Conservation (phyloP, 2,888 invertebrate species). For the Ferrisia virgata region DNA sequence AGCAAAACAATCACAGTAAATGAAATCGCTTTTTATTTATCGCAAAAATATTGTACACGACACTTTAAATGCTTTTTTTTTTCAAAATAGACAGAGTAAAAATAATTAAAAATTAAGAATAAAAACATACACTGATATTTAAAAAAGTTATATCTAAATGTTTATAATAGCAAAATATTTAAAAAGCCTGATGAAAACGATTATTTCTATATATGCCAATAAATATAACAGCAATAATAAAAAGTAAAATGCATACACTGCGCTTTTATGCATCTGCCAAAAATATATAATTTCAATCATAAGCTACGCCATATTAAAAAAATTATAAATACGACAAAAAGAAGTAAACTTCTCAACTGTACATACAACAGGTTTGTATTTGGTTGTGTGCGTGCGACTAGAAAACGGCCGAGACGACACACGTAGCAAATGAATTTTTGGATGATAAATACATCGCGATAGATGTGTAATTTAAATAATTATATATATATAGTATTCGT, state of each 20-base stretch:
- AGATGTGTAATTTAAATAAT: conserved; percentile 8
- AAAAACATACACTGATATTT: conserved; percentile 19
- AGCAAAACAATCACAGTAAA: not conserved
- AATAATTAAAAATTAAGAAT: conserved; percentile 30
- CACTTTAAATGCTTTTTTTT: conserved; percentile 24
- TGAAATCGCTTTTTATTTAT: conserved; percentile 9
- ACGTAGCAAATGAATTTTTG: conserved; percentile 33
- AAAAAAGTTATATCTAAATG: conserved; percentile 13
- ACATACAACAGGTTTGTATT: conserved; percentile 25
- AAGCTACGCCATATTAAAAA: conserved; percentile 25
- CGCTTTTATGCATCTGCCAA: conserved; percentile 22
- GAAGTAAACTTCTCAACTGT: conserved; percentile 15
- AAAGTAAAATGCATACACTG: conserved; percentile 15
- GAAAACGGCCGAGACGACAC: conserved; percentile 37
- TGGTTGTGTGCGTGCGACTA: conserved; percentile 43
- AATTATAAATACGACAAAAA: conserved; percentile 24
- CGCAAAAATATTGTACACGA: conserved; percentile 15
- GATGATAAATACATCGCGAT: conserved; percentile 29
- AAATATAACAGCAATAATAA: conserved; percentile 31
- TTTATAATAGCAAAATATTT: conserved; percentile 23
- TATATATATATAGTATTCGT: conserved; percentile 15
- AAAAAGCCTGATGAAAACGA: conserved; percentile 23
- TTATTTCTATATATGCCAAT: conserved; percentile 16
- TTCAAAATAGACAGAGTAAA: not conserved
- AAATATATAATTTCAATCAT: not conserved